Evolutionary conservation across 2,797 vertebrate species (phyloP), one percentile per base, ranked within the genome.

Genomic region (Danio jaintianensis): DNA sequence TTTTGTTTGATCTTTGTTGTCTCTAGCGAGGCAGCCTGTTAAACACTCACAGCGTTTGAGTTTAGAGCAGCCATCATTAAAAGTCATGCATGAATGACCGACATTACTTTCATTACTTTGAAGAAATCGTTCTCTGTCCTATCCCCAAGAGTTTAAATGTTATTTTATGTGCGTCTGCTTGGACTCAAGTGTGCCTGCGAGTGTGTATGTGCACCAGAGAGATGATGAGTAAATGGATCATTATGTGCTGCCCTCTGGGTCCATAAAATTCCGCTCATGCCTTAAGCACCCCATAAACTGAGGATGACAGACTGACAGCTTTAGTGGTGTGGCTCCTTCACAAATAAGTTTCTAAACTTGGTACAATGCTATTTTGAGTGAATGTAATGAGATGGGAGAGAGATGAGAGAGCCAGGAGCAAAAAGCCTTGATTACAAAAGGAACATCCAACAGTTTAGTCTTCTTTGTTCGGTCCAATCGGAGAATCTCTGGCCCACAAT

Each of bases 91-190:
- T 84, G 81, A 82, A 76, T 74, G 75, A 55, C 67, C 81, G 66
- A 58, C 80, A 78, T 90, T 78, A 69, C 82, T 81, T 86, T 75
- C 81, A 72, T 87, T 84, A 85, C 83, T 80, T 81, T 48, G 64
- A 83, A 36, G 61, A 78, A 84, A 82, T 80, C 43, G 10, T 55
- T 84, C 66, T 73, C 36, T 71, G 77, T 61, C 29, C 50, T 52
- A 79, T 75, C 71, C 75, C 78, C 48, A 48, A 58, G 29, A 61
- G 40, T 75, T 61, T 52, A 72, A 79, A 59, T 69, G 55, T 83
- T 69, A 61, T 83, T 43, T 48, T 75, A 69, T 81, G 75, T 79
- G 20, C 48, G 42, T 82, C 56, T 84, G 75, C 75, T 48, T 73
- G 79, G n/a, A 45, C 59, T 76, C 43, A 3, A 71, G 47, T 50